phyloP scores from a whole-genome alignment of 2,888 invertebrate genomes.

The Achlya flavicornis region DNA sequence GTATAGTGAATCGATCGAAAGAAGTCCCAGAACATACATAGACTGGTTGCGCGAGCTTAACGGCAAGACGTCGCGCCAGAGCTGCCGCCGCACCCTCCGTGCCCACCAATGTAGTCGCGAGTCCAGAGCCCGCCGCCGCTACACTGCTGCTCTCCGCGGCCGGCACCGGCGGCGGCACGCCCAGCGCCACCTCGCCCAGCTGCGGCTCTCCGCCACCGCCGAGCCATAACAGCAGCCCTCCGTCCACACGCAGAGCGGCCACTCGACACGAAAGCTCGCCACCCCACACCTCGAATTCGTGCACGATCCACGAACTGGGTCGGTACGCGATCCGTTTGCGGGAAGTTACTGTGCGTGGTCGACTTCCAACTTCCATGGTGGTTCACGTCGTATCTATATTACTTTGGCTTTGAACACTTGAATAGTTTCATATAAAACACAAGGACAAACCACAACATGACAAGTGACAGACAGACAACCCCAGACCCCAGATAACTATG shows the following conservation, averaged over 20 bases:
- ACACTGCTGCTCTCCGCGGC: constrained; percentile 11
- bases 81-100: constrained; percentile 35
- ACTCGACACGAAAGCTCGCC: constrained; percentile 55
- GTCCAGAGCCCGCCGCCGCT: constrained; percentile 30
- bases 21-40: constrained; percentile 48
- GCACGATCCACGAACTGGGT: constrained; percentile 59
- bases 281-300: constrained; percentile 62
- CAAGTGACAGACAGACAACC: too few relatives aligned
- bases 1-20: constrained; percentile 56
- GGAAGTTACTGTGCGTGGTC: constrained; percentile 48
- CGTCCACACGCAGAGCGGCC: constrained; percentile 53
- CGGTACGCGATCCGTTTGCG: constrained; percentile 51
- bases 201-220: constrained; percentile 39
- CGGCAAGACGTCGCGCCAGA: constrained; percentile 54
- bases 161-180: constrained; percentile 37
- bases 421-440: background rate
- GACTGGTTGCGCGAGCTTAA: constrained; percentile 47
- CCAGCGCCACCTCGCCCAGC: constrained; percentile 52
- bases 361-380: constrained; percentile 31
- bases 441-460: too few relatives aligned
- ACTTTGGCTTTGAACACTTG: background rate
- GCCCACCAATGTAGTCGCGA: constrained; percentile 43
- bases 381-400: background rate
- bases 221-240: constrained; percentile 64
- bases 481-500: too few relatives aligned